Percentiles rank a stretch among this genome's conserved stretches.
These are phyloP conservation scores for Nothoprocta perdicaria DNA, from an alignment of 2,113 vertebrate species.

Conservation along the genomic window DNA sequence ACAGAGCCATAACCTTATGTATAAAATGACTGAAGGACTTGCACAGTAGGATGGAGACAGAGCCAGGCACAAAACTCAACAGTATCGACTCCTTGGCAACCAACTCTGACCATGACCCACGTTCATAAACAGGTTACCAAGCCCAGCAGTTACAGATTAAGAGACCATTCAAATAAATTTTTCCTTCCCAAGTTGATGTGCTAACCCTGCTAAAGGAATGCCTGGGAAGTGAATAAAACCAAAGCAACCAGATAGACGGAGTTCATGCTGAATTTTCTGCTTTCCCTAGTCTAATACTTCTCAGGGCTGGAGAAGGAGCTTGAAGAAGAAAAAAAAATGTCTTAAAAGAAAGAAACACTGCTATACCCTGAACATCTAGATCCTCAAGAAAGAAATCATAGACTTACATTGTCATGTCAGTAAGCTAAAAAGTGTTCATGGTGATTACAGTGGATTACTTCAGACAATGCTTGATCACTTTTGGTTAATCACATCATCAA, in stretches of 20 bases:
- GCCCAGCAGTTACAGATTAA: neutral
- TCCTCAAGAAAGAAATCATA: neutral
- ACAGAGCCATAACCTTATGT: neutral
- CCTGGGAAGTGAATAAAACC: neutral
- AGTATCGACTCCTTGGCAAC: neutral
- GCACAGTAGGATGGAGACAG: neutral
- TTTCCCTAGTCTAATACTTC: neutral
- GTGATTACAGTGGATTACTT: neutral
- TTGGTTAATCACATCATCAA: no score
- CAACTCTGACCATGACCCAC: neutral
- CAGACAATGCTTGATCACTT: no score
- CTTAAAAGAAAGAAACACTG: neutral
- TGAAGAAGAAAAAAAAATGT: neutral
- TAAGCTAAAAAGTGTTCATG: neutral
- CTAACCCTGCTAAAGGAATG: neutral
- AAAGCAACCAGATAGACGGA: neutral
- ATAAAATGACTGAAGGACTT: neutral
- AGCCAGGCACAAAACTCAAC: neutral
- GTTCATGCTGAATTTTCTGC: neutral
- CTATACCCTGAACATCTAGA: rapidly evolving
- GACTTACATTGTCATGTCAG: neutral
- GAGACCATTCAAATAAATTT: neutral
- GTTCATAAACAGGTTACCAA: neutral
- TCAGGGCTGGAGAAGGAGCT: neutral
- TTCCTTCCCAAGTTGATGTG: neutral